These are phyloP conservation scores for Phymanthus crucifer DNA, from an alignment of 92 coral and sea anemone genomes.

Conservation along the genomic window DNA sequence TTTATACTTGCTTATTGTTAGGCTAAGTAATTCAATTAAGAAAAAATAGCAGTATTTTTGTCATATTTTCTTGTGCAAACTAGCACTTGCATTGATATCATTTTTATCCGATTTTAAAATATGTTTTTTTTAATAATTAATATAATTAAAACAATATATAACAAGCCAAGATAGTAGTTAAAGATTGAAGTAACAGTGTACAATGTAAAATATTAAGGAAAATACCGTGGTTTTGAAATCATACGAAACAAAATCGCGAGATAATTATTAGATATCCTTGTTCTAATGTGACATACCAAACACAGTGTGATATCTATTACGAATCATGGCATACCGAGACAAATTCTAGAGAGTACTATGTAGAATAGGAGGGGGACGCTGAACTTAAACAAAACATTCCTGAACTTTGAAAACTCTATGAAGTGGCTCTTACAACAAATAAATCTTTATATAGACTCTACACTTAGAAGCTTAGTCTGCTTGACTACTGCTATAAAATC, in stretches of 20 bases:
- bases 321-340: neutral
- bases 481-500: neutral
- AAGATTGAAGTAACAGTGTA: too few species aligned
- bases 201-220: too few species aligned
- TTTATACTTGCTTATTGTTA: neutral
- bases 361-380: slow-evolving; percentile 16
- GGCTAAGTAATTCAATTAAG: neutral
- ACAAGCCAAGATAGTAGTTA: too few species aligned
- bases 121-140: too few species aligned
- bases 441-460: too few species aligned
- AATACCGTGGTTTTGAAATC: neutral
- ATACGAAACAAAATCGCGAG: neutral
- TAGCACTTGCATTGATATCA: neutral
- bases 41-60: neutral
- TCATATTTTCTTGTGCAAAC: neutral
- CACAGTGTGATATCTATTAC: neutral
- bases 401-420: neutral
- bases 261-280: neutral
- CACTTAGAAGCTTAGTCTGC: too few species aligned
- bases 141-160: too few species aligned
- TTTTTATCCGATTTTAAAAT: neutral
- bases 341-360: neutral
- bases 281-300: neutral
- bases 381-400: slow-evolving; percentile 28
- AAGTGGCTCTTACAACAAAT: neutral